Evolutionary conservation across 2,113 vertebrate genomes (phyloP).

Genomic region (Solea solea): DNA sequence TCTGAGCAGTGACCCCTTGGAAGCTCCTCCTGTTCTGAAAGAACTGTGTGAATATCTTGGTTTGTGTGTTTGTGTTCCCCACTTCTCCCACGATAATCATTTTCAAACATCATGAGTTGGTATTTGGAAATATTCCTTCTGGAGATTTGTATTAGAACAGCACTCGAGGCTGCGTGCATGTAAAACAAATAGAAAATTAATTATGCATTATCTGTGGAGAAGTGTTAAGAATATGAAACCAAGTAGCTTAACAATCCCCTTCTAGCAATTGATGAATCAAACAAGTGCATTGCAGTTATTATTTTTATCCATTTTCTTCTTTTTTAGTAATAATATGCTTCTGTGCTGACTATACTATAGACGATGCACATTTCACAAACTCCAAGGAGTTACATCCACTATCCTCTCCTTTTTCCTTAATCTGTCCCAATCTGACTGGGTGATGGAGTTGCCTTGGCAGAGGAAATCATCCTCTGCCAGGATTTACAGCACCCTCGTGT

Average conservation of each 20-base stretch:
- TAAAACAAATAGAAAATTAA: constrained; percentile 28
- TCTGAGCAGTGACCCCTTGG: not conserved
- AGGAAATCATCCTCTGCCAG: constrained; percentile 14
- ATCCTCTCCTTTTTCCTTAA: not conserved
- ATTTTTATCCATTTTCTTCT: not conserved
- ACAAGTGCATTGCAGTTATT: not conserved
- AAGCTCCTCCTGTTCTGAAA: not conserved
- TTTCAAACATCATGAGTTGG: constrained; percentile 17
- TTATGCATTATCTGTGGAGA: constrained; percentile 21
- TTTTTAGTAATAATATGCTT: not conserved
- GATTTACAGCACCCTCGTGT: constrained; percentile 19
- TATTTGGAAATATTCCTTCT: constrained; percentile 33
- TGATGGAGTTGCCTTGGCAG: constrained; percentile 21
- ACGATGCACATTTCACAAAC: not conserved
- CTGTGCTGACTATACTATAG: not conserved
- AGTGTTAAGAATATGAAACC: not conserved
- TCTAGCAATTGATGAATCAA: constrained; percentile 1
- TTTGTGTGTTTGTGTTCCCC: not conserved
- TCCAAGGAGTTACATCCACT: not conserved
- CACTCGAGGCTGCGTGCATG: constrained; percentile 24
- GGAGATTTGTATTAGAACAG: constrained; percentile 13
- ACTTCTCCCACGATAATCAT: not conserved
- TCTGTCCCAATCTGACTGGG: not conserved
- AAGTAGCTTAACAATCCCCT: constrained; percentile 4
- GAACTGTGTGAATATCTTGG: not conserved